Conservation (phyloP, 2,888 invertebrate genomes). For the Iselma pallidipennis region DNA sequence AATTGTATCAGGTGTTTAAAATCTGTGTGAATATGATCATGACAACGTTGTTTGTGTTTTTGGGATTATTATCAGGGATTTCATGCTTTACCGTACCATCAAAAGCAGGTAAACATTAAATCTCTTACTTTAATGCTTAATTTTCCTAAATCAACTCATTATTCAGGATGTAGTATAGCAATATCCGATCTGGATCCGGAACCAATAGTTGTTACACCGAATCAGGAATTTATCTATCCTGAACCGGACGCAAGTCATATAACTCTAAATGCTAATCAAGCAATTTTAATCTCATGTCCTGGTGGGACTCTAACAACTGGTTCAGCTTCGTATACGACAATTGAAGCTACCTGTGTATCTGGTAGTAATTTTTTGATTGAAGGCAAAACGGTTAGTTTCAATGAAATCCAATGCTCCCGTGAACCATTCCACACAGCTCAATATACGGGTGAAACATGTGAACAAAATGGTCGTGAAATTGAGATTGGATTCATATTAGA, state of each 20-base stretch:
- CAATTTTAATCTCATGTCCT: conserved; percentile 32
- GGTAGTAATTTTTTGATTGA: conserved; percentile 34
- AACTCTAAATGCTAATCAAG: conserved; percentile 7
- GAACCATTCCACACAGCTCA: conserved; percentile 54
- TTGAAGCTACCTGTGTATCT: conserved; percentile 38
- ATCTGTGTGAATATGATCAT: too few relatives aligned
- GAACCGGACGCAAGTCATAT: not conserved
- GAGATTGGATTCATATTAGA: conserved; percentile 61
- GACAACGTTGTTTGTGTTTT: too few relatives aligned
- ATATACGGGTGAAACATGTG: conserved; percentile 55
- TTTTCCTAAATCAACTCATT: not conserved
- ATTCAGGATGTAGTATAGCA: conserved; percentile 13
- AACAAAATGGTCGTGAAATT: conserved; percentile 54
- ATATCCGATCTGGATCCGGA: conserved; percentile 14
- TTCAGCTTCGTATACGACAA: conserved; percentile 8
- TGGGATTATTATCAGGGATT: not conserved
- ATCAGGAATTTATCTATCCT: conserved; percentile 15
- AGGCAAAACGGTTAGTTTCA: conserved; percentile 46
- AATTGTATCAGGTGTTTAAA: too few relatives aligned
- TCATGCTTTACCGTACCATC: not conserved
- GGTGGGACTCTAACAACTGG: conserved; percentile 29
- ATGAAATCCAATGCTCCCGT: conserved; percentile 54
- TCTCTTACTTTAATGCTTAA: not conserved
- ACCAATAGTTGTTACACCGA: conserved; percentile 13
- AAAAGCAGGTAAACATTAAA: not conserved